Conservation (phyloP, 2,113 vertebrate genomes). For the Pelobates fuscus region DNA sequence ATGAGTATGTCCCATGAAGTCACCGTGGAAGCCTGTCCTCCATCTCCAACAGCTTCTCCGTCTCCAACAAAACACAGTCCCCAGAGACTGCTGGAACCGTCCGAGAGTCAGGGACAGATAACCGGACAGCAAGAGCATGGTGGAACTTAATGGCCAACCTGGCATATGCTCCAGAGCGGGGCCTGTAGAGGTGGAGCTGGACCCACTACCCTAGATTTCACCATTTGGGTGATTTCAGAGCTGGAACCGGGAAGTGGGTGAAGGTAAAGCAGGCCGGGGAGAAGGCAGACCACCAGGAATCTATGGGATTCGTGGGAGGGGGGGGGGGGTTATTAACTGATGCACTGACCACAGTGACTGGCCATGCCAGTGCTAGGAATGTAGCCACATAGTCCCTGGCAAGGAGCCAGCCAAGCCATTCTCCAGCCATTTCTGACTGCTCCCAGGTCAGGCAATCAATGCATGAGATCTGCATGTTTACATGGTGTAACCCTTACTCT, state of each 20-base stretch:
- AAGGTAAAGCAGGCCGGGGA: too few relatives aligned
- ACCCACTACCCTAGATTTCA: background rate
- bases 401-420: background rate
- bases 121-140: slow-evolving; percentile 6
- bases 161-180: background rate
- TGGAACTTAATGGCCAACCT: slow-evolving; percentile 2
- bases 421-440: background rate
- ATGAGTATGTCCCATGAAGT: slow-evolving; percentile 70
- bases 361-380: background rate
- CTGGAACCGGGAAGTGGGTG: too few relatives aligned
- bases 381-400: too few relatives aligned
- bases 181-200: background rate
- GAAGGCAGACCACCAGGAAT: too few relatives aligned
- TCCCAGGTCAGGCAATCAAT: slow-evolving; percentile 1
- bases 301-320: too few relatives aligned
- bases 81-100: background rate
- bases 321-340: too few relatives aligned
- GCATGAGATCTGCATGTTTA: slow-evolving; percentile 37
- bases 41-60: slow-evolving; percentile 7
- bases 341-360: too few relatives aligned
- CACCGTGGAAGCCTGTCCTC: slow-evolving; percentile 63
- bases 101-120: background rate
- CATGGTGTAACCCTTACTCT: slow-evolving; percentile 23
- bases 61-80: slow-evolving; percentile 4
- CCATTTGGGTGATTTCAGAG: background rate